These are phyloP conservation scores for Cotesia vestalis DNA, from an alignment of 1,140 invertebrate genomes.

Conservation along the genomic window DNA sequence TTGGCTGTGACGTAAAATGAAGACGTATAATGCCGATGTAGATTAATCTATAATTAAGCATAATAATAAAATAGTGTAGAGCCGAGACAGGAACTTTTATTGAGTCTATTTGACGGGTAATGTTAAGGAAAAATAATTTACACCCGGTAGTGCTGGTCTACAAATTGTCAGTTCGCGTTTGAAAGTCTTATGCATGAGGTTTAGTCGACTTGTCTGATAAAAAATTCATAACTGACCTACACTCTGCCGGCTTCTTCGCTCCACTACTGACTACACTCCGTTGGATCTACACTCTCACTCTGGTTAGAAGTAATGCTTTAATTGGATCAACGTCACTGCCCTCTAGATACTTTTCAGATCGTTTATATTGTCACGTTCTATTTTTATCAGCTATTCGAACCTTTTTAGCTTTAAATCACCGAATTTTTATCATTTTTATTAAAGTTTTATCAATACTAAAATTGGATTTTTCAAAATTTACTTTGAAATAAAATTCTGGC, in stretches of 20 bases:
- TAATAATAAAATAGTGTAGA: too few relatives aligned
- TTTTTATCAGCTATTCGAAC: background rate
- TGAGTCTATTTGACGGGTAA: constrained; percentile 2
- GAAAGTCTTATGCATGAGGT: constrained; percentile 44
- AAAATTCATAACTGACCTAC: constrained; percentile 57
- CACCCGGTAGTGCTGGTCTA: constrained; percentile 12
- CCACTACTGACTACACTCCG: background rate
- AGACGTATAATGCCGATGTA: too few relatives aligned
- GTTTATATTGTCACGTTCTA: background rate
- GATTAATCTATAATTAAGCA: too few relatives aligned
- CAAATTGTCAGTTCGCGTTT: constrained; percentile 41
- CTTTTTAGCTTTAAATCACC: background rate
- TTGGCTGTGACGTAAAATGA: too few relatives aligned
- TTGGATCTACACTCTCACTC: background rate
- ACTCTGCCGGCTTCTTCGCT: constrained; percentile 27
- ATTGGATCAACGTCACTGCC: constrained; percentile 31
- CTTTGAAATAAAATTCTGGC: too few relatives aligned
- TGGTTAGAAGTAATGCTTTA: background rate
- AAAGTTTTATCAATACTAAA: too few relatives aligned
- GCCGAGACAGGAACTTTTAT: background rate
- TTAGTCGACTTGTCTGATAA: constrained; percentile 48
- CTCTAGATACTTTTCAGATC: background rate
- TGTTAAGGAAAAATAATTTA: background rate
- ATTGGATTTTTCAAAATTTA: too few relatives aligned
- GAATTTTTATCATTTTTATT: too few relatives aligned